These are phyloP conservation scores for Pseudolaguvia tuberculata DNA, from an alignment of 2,113 vertebrate species.

Conservation along the genomic window DNA sequence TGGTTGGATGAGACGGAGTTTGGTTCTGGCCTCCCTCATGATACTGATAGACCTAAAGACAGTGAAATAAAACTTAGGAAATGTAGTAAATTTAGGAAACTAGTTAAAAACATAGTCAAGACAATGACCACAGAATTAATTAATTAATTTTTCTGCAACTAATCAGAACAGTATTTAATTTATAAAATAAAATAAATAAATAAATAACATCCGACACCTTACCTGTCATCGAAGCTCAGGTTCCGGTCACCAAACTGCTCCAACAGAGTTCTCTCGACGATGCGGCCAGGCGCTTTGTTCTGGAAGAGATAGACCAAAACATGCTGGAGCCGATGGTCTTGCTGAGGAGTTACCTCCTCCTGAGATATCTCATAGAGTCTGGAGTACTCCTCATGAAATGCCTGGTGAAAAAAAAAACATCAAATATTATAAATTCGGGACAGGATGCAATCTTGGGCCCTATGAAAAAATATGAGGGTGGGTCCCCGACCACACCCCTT, in stretches of 20 bases:
- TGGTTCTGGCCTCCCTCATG: slow-evolving; percentile 88
- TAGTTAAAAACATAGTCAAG: neutral
- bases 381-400: slow-evolving; percentile 92
- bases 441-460: too few relatives aligned
- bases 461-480: too few relatives aligned
- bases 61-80: neutral
- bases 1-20: slow-evolving; percentile 87
- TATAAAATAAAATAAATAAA: too few relatives aligned
- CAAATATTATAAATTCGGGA: neutral
- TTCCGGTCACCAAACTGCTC: slow-evolving; percentile 94
- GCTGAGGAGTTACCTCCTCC: slow-evolving; percentile 76
- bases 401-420: slow-evolving; percentile 60
- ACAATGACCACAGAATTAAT: neutral
- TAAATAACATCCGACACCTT: neutral
- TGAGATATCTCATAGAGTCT: slow-evolving; percentile 82
- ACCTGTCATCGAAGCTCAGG: slow-evolving; percentile 95
- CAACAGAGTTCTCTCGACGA: slow-evolving; percentile 88
- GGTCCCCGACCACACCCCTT: too few relatives aligned
- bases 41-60: slow-evolving; percentile 84
- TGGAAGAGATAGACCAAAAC: slow-evolving; percentile 90
- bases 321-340: slow-evolving; percentile 85
- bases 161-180: neutral
- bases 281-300: slow-evolving; percentile 81
- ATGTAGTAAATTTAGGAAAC: too few relatives aligned
- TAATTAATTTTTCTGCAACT: neutral